Evolutionary conservation across 2,797 vertebrate species (phyloP).

Genomic region (Acestrorhynchus altus): DNA sequence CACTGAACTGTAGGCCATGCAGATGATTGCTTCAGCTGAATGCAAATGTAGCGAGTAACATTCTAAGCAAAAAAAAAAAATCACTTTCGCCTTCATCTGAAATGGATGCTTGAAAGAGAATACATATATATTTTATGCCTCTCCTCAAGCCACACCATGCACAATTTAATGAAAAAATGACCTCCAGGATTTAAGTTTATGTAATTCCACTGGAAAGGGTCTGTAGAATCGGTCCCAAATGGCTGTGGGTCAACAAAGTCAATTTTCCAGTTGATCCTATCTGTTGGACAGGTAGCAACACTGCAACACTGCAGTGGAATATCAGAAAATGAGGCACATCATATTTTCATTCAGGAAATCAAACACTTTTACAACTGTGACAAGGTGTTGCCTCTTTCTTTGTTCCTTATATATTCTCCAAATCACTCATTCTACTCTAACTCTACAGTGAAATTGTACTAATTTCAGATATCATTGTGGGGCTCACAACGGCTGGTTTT

Average conservation of each 20-base stretch:
- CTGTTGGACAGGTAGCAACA: slow-evolving; percentile 13
- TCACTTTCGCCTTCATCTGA: background rate
- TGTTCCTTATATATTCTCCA: background rate
- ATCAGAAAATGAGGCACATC: background rate
- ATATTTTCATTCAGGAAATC: background rate
- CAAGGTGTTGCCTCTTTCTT: background rate
- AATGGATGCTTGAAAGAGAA: background rate
- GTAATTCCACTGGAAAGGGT: background rate
- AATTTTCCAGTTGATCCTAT: background rate
- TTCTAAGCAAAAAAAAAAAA: background rate
- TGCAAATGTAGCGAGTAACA: background rate
- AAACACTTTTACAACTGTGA: background rate
- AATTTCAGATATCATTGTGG: slow-evolving; percentile 5
- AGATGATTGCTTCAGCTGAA: background rate
- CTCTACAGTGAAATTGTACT: background rate
- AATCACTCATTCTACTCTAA: background rate
- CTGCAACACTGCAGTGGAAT: slow-evolving; percentile 3
- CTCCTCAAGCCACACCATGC: background rate
- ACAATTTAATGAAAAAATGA: background rate
- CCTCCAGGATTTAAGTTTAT: background rate
- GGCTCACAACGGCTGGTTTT: background rate
- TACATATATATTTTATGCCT: background rate
- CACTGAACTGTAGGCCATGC: background rate
- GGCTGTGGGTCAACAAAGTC: background rate
- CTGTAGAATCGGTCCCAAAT: slow-evolving; percentile 8